phyloP scores from a whole-genome alignment of 2,113 vertebrate genomes.

The Petroica traversi region DNA sequence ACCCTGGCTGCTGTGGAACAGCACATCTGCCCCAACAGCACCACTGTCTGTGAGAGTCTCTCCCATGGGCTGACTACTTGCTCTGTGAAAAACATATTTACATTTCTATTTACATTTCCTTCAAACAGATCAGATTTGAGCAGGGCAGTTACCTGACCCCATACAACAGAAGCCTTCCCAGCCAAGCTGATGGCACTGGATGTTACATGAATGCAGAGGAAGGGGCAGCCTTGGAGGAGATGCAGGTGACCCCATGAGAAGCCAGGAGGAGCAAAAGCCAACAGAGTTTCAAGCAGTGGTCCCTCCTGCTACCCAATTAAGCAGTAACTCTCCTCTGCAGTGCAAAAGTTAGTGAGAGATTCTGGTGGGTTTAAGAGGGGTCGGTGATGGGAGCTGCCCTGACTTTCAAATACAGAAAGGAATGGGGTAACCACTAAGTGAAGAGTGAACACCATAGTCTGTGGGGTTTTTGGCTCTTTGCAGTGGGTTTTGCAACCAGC shows the following conservation, averaged over 20 bases:
- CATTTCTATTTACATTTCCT: neutral
- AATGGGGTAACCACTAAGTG: neutral
- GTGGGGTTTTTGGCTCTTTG: neutral
- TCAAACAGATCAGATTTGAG: neutral
- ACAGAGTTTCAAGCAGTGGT: neutral
- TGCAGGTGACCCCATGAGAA: neutral
- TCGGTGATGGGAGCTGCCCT: neutral
- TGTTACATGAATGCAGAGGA: neutral
- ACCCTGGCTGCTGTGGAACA: neutral
- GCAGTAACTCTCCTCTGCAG: neutral
- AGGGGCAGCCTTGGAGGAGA: neutral
- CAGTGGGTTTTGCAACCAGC: neutral
- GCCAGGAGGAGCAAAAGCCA: neutral
- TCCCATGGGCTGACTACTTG: neutral
- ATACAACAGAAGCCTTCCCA: neutral
- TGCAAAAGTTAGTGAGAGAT: neutral
- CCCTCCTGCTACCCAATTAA: neutral
- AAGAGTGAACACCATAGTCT: rapidly evolving
- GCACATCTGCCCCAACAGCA: neutral
- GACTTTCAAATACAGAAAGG: neutral
- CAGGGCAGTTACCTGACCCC: neutral
- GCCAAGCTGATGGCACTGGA: rapidly evolving
- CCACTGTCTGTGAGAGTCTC: neutral
- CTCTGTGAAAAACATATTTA: neutral
- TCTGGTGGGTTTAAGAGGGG: neutral